Conservation (phyloP, 2,113 vertebrate species). For the Petroica traversi region DNA sequence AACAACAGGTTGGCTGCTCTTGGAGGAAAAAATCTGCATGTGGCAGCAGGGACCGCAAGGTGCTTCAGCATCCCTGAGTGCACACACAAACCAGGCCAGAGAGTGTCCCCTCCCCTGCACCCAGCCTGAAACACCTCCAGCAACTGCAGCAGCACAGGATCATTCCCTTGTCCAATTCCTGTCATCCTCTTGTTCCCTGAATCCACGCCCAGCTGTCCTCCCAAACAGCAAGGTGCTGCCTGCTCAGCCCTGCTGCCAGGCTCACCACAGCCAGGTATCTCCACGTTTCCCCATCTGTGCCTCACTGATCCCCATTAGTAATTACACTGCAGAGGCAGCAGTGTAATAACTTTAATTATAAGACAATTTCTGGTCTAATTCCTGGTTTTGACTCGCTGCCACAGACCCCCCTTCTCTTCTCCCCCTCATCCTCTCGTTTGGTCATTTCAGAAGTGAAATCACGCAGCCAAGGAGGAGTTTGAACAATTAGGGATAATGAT, state of each 20-base stretch:
- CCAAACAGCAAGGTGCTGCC: not conserved
- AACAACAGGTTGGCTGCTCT: not conserved
- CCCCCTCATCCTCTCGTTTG: not conserved
- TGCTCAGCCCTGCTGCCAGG: not conserved
- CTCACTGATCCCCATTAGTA: not conserved
- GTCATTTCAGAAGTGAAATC: conserved; percentile 6
- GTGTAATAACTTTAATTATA: conserved; percentile 40
- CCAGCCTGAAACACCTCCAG: not conserved
- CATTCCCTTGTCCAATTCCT: not conserved
- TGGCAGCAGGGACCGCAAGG: not conserved
- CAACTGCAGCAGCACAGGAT: not conserved
- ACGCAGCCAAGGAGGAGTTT: not conserved
- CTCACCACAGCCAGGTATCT: not conserved
- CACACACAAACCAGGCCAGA: accelerated
- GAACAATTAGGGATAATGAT: conserved; percentile 21
- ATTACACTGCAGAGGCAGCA: not conserved
- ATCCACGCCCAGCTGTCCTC: not conserved
- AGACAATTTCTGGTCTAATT: conserved; percentile 48
- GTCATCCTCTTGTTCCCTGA: not conserved
- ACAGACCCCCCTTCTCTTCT: not conserved
- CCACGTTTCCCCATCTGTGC: not conserved
- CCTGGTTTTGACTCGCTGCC: not conserved
- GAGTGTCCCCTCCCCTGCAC: not conserved
- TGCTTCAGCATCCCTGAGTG: accelerated
- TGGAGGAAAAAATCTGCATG: not conserved